Evolutionary conservation across 35 echinoderm and acorn worm genomes (phyloP), one percentile per base, ranked within the genome.

Genomic region (Lytechinus pictus): DNA sequence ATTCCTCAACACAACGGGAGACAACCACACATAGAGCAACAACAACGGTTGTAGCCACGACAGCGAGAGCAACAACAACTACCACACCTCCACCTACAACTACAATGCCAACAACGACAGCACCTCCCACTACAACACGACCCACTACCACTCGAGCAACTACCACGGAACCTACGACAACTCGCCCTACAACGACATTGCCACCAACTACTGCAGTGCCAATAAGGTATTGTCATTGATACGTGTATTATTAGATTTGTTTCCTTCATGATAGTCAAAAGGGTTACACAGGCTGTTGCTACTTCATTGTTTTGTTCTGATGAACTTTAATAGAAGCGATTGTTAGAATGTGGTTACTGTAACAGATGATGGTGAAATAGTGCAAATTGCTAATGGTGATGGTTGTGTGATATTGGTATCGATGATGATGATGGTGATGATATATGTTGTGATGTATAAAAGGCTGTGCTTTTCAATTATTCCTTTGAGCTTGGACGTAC

Each of bases 91-190:
- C 33, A 12, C 86, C 88, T 3, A 90, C 88, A 12, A 90, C 88
- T 21, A 52, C 88, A 90, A 28, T 11, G 11, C 29, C 88, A 2
- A 90, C 88, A 6, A 90, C 88, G 4, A 44, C 88, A 90, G 16
- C 28, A 5, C 88, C 88, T 5, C 88, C 88, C 52, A 93, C 92
- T 28, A 93, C 92, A 27, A 55, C 92, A 21, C 92, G 56, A 27
- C 92, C 92, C 28, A 21, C 92, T 27, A 93, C 55, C 92, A 33
- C 92, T 54, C 28, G 5, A 90, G 88, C 88, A 90, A 54, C 29
- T 21, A 90, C 88, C 5, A 54, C 52, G 54, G 92, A 93, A 55
- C 92, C 92, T 19, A 93, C 91, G 10, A 93, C 91, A 27, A 54
- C 52, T 6, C 91, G n/a, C 52, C 91, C 54, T 21, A 93, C 92